Base-by-base conservation (phyloP, 2,797 vertebrate genomes). In the Pyrrhura leucotis region DNA sequence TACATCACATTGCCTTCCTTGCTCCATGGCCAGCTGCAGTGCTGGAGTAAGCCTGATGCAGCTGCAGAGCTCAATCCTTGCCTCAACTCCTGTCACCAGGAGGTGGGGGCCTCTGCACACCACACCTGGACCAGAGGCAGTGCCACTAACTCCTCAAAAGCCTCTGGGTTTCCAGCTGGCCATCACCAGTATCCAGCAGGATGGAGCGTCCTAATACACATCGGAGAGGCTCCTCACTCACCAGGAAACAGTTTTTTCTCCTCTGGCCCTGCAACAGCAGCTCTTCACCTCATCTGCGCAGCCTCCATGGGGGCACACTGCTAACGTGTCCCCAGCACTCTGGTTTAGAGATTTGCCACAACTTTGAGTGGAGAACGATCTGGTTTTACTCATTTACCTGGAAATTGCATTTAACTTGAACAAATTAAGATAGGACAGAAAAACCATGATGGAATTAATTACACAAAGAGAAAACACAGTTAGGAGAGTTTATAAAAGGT, bases 251-350 rank as follows among this genome's bases (percentile, higher is more conserved):
- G 23, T 14, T 83, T 26, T 33, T 35, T 16, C 37, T 42, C 44
- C 56, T 33, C 48, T 44, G 48, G 72, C 40, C 16, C 66, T 51
- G 29, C 42, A 33, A 14, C 20, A 73, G 42, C 66, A 19, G 29
- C 22, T 68, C 26, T 63, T 39, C 10, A 29, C 31, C 31, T 58
- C 73, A 21, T 6, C 35, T 10, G 12, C 7, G 33, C 39, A 31
- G 73, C 13, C 10, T 23, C 40, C n/a, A 12, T 1, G 5, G 62
- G 21, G 25, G 35, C 47, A 77, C 29, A 3, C 54, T 29, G 42
- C 50, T 53, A 45, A 65, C 0, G 0, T 2, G 12, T 11, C 28
- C 84, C 15, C 62, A 44, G 35, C 1, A 1, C 58, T 61, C 50
- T 14, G 15, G 21, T 48, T 66, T 25, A 61, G 25, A 62, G 37